Conservation (phyloP, 2,797 vertebrate species). For the Steatocranus sp. region DNA sequence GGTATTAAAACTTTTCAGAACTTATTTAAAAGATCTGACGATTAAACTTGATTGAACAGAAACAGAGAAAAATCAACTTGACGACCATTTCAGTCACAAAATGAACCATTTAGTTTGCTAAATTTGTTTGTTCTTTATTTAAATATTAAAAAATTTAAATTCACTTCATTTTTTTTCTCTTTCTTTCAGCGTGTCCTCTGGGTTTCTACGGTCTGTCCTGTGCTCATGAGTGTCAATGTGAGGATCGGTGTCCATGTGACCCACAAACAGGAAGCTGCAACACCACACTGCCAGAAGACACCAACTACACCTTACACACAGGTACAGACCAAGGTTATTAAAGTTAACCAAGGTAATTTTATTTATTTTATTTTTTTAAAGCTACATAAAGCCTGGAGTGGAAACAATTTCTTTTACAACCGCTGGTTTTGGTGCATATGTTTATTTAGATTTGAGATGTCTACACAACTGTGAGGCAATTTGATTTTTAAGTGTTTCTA, state of each 20-base stretch:
- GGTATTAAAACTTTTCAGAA: not conserved
- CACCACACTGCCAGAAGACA: slow-evolving; percentile 16
- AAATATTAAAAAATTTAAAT: not conserved
- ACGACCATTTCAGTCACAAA: not conserved
- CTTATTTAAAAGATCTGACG: not conserved
- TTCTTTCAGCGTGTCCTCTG: slow-evolving; percentile 77
- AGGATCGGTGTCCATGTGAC: slow-evolving; percentile 81
- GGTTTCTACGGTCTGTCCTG: slow-evolving; percentile 83
- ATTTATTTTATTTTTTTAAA: not conserved
- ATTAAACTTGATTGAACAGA: not conserved
- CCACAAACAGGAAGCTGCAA: slow-evolving; percentile 83
- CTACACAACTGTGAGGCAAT: not conserved
- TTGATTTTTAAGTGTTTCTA: not conserved
- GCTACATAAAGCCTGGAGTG: not conserved
- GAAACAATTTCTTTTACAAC: not conserved
- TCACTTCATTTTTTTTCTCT: not conserved
- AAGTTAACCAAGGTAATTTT: not conserved
- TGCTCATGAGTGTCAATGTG: slow-evolving; percentile 74
- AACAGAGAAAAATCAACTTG: not conserved
- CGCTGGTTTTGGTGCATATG: not conserved
- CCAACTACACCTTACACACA: slow-evolving; percentile 68
- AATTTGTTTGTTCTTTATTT: not conserved
- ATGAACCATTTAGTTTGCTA: not conserved
- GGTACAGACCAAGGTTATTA: slow-evolving; percentile 59
- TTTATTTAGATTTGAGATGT: not conserved